These are phyloP conservation scores for Drosophila mimica DNA, from an alignment of 2,888 invertebrate genomes.

Conservation along the genomic window DNA sequence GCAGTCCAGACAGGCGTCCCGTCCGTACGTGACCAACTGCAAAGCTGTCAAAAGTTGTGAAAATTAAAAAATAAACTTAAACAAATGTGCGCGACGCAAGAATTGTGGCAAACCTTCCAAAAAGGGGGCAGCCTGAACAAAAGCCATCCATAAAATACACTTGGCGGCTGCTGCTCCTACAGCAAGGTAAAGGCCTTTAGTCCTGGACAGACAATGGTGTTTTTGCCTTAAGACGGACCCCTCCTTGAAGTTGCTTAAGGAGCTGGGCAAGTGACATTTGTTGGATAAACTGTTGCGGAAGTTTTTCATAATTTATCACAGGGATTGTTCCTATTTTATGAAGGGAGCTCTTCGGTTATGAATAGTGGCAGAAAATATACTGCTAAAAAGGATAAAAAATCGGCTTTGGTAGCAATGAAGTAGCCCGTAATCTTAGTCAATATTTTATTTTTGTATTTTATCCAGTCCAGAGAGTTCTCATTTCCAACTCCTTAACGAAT, in stretches of 20 bases:
- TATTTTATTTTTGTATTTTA: background rate
- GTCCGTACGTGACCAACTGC: constrained; percentile 71
- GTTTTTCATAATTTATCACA: constrained; percentile 9
- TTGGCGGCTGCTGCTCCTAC: background rate
- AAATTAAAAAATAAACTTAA: constrained; percentile 78
- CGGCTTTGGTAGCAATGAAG: background rate
- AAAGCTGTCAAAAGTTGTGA: constrained; percentile 76
- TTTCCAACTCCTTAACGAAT: background rate
- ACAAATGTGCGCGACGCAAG: constrained; percentile 69
- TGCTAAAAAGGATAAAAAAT: constrained; percentile 6
- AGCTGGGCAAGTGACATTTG: constrained; percentile 5
- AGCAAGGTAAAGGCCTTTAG: constrained; percentile 2
- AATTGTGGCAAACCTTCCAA: constrained; percentile 24
- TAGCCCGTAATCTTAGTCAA: background rate
- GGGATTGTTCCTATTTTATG: background rate
- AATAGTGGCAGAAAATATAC: background rate
- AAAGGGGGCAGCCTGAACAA: constrained; percentile 15
- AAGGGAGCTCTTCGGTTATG: constrained; percentile 2
- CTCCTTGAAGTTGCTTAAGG: constrained; percentile 11
- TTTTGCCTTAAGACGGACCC: background rate
- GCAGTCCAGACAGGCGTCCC: constrained; percentile 23
- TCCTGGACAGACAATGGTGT: background rate
- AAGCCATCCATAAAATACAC: constrained; percentile 30
- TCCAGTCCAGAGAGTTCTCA: background rate
- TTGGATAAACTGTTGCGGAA: constrained; percentile 1